These are phyloP conservation scores for Drosophila greeni DNA, from an alignment of 2,888 invertebrate species.

Conservation along the genomic window DNA sequence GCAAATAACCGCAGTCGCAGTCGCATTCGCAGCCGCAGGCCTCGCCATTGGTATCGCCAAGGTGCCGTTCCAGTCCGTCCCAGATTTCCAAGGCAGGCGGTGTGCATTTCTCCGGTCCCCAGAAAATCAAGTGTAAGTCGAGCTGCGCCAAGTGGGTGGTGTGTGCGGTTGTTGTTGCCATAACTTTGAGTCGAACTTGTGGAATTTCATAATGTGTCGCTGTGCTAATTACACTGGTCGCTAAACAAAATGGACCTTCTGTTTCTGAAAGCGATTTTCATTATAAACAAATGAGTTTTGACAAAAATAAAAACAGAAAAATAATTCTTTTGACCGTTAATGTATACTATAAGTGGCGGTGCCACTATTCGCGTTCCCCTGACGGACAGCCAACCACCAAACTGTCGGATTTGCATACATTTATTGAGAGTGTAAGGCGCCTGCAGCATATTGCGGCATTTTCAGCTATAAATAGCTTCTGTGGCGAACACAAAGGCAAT, in stretches of 20 bases:
- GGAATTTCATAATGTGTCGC: conserved; percentile 8
- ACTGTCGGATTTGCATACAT: conserved; percentile 15
- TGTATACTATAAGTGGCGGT: background rate
- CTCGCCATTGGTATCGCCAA: conserved; percentile 24
- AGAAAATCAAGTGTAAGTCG: conserved; percentile 47
- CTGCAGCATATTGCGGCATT: conserved; percentile 43
- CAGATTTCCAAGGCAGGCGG: conserved; percentile 51
- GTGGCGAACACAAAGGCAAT: conserved; percentile 22
- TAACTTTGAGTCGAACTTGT: conserved; percentile 12
- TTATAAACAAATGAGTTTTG: background rate
- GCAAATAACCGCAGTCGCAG: conserved; percentile 24
- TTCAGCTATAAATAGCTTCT: conserved; percentile 44
- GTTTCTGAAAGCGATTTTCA: background rate
- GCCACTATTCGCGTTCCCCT: background rate
- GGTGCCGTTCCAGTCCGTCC: conserved; percentile 53
- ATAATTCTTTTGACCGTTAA: background rate
- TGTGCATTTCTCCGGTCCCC: conserved; percentile 27
- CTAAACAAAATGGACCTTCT: background rate
- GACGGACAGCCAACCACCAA: conserved; percentile 12
- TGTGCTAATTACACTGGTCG: background rate
- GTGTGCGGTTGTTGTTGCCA: conserved; percentile 11
- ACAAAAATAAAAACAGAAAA: too few species aligned
- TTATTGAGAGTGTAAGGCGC: conserved; percentile 15
- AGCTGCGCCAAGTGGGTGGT: conserved; percentile 24
- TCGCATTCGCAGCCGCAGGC: conserved; percentile 11